These are phyloP conservation scores for Lemur catta DNA, from an alignment of 2,797 vertebrate genomes.

Conservation along the genomic window DNA sequence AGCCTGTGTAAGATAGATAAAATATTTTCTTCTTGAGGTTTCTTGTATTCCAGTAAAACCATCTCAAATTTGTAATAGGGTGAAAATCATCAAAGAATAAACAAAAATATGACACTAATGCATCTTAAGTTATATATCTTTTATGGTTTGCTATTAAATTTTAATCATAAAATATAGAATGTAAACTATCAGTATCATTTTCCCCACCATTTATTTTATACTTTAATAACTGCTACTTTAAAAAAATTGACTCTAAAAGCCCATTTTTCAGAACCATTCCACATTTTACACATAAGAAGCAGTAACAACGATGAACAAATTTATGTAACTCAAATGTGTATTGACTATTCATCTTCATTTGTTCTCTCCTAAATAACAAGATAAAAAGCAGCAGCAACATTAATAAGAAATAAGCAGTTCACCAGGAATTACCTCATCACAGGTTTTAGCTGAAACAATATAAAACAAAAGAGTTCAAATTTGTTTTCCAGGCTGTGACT, in stretches of 20 bases:
- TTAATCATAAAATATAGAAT: background rate
- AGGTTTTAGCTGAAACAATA: conserved; percentile 30
- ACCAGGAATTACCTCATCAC: conserved; percentile 28
- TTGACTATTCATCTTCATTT: conserved; percentile 1
- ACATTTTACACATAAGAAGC: background rate
- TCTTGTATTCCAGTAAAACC: conserved; percentile 23
- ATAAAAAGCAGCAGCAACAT: background rate
- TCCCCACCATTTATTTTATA: background rate
- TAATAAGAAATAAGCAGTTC: conserved; percentile 47
- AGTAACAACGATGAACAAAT: background rate
- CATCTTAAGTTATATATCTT: background rate
- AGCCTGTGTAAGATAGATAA: background rate
- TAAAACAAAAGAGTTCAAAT: conserved; percentile 54
- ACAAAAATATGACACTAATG: background rate
- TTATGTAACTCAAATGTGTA: background rate
- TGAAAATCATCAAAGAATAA: background rate
- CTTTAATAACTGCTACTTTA: background rate
- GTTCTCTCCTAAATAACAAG: background rate
- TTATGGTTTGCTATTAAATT: background rate
- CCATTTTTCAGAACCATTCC: background rate
- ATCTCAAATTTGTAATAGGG: background rate
- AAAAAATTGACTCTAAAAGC: background rate
- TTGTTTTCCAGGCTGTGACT: background rate
- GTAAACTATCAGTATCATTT: background rate
- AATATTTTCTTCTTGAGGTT: background rate